phyloP scores from a whole-genome alignment of 2,888 invertebrate species.

The Leptinotarsa juncta region DNA sequence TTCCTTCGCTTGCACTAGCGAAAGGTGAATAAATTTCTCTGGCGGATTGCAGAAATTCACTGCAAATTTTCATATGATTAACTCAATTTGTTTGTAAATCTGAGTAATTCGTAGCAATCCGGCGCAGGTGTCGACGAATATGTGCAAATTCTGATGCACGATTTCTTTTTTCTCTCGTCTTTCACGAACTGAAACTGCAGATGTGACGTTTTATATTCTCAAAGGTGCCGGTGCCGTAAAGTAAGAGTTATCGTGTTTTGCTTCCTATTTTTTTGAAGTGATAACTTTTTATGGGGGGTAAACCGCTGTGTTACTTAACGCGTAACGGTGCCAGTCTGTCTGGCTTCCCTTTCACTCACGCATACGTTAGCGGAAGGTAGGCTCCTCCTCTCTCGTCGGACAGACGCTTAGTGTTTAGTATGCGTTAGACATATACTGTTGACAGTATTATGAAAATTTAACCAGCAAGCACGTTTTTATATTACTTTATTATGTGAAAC shows the following conservation, averaged over 20 bases:
- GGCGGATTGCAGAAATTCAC: slow-evolving; percentile 36
- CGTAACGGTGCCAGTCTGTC: too few relatives aligned
- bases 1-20: slow-evolving; percentile 1
- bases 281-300: too few relatives aligned
- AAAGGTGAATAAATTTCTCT: slow-evolving; percentile 28
- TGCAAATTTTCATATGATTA: slow-evolving; percentile 58
- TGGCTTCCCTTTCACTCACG: too few relatives aligned
- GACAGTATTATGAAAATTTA: too few relatives aligned
- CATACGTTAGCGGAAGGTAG: too few relatives aligned
- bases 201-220: neutral
- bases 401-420: too few relatives aligned
- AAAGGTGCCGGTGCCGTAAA: neutral
- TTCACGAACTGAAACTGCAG: neutral
- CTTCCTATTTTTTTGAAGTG: too few relatives aligned
- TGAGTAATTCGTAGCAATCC: slow-evolving; percentile 46
- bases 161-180: slow-evolving; percentile 32
- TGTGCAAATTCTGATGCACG: slow-evolving; percentile 38
- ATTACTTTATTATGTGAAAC: too few relatives aligned
- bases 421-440: too few relatives aligned
- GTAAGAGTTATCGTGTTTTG: neutral
- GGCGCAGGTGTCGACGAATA: slow-evolving; percentile 51
- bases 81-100: slow-evolving; percentile 58
- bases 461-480: too few relatives aligned
- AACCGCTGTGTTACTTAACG: too few relatives aligned
- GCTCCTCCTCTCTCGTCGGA: too few relatives aligned